Percentiles rank a stretch among this genome's conserved stretches.
These are phyloP conservation scores for Corydoras maculifer DNA, from an alignment of 2,113 vertebrate genomes.

Conservation along the genomic window DNA sequence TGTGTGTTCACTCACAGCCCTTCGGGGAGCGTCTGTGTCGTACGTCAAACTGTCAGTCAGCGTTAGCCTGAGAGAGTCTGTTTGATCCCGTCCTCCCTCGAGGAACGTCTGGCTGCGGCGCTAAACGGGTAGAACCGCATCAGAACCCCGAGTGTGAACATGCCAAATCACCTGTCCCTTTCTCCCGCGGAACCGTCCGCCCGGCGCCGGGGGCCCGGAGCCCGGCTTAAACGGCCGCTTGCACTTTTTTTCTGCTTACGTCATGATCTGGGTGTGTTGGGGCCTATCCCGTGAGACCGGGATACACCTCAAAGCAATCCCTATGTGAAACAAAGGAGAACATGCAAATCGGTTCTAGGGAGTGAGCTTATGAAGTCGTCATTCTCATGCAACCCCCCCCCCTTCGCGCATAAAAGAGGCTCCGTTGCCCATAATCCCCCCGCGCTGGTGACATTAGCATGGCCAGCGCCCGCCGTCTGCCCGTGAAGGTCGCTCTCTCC, in stretches of 20 bases:
- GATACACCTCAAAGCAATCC: too few relatives aligned
- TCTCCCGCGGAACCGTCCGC: too few relatives aligned
- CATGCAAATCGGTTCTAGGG: too few relatives aligned
- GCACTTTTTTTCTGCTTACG: too few relatives aligned
- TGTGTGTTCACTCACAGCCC: not conserved
- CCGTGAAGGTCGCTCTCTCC: not conserved
- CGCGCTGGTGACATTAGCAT: not conserved
- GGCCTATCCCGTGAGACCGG: too few relatives aligned
- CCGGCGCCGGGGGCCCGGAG: too few relatives aligned
- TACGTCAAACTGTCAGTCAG: not conserved
- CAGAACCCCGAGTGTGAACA: conserved; percentile 6
- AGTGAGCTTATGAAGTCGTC: too few relatives aligned
- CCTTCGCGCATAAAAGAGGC: not conserved
- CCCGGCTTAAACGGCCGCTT: too few relatives aligned
- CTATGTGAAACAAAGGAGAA: too few relatives aligned
- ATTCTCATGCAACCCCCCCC: not conserved
- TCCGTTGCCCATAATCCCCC: not conserved
- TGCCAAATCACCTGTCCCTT: conserved; percentile 6
- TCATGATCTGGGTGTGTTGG: too few relatives aligned
- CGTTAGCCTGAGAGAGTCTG: conserved; percentile 5
- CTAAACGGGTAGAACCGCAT: not conserved
- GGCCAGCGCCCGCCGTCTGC: not conserved
- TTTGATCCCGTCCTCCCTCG: not conserved
- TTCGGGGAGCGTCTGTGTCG: conserved; percentile 6
- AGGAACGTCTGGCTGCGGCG: not conserved